These are phyloP conservation scores for Loriculus beryllinus DNA, from an alignment of 2,797 vertebrate genomes.

Conservation along the genomic window DNA sequence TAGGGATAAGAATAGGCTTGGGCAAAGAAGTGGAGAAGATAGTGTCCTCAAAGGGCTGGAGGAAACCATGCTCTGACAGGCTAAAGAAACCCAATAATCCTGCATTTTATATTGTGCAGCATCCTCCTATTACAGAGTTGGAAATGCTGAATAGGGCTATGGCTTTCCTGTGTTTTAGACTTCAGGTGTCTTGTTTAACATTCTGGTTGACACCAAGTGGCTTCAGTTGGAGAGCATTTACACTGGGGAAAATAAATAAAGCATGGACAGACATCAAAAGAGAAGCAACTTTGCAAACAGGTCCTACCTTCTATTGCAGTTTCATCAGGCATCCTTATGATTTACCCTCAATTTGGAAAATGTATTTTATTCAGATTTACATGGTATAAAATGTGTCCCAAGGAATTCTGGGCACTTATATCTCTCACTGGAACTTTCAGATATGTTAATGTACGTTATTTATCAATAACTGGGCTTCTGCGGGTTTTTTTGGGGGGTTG, in stretches of 20 bases:
- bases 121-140: neutral
- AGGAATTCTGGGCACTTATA: neutral
- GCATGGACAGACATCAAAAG: neutral
- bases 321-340: neutral
- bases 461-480: neutral
- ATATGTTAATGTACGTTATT: neutral
- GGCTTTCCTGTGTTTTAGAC: neutral
- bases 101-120: neutral
- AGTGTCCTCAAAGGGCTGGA: neutral
- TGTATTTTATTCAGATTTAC: neutral
- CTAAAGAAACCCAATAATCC: neutral
- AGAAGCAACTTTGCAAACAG: neutral
- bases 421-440: neutral
- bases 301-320: neutral
- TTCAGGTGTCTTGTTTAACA: neutral
- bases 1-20: neutral
- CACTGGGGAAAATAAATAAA: neutral
- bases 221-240: neutral
- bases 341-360: neutral
- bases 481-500: neutral
- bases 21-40: neutral
- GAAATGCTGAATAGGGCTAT: neutral
- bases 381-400: neutral
- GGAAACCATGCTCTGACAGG: neutral
- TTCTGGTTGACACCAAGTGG: neutral